A percentile compares a stretch with the other conserved stretches of the same genome.
Conservation (phyloP, 35 echinoderm and acorn worm genomes). For the Acanthaster planci region DNA sequence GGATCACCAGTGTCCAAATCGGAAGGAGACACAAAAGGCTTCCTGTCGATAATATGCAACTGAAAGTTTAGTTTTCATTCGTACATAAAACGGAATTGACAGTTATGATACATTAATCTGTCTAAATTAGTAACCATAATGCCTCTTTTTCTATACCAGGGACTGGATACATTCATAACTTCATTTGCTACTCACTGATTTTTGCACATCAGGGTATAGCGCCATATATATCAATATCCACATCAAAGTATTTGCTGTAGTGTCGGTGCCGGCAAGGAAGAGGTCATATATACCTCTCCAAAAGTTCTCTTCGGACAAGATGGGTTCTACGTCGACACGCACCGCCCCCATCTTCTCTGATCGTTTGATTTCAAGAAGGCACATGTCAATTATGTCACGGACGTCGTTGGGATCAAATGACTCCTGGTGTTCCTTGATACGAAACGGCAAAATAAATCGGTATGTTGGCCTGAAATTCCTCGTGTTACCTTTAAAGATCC, state of each 20-base stretch:
- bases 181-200: background rate
- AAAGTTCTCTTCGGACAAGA: background rate
- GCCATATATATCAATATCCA: slow-evolving; percentile 45
- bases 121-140: no score
- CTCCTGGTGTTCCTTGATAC: slow-evolving; percentile 34
- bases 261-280: slow-evolving; percentile 36
- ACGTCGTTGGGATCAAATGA: slow-evolving; percentile 53
- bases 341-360: background rate
- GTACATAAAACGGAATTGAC: no score
- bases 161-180: no score
- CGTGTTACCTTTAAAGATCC: background rate
- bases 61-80: no score
- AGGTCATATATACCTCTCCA: slow-evolving; percentile 15
- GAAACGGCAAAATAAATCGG: background rate
- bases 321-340: background rate
- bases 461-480: background rate
- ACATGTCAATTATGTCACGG: slow-evolving; percentile 61
- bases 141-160: no score
- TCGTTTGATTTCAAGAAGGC: slow-evolving; percentile 15
- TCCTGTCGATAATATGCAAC: no score
- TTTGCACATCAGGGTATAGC: slow-evolving; percentile 18
- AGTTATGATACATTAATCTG: no score
- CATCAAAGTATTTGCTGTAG: slow-evolving; percentile 27
- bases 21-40: no score
- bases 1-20: no score